phyloP scores from a whole-genome alignment of 2,888 invertebrate species.

The Sinhomidia bicolor region DNA sequence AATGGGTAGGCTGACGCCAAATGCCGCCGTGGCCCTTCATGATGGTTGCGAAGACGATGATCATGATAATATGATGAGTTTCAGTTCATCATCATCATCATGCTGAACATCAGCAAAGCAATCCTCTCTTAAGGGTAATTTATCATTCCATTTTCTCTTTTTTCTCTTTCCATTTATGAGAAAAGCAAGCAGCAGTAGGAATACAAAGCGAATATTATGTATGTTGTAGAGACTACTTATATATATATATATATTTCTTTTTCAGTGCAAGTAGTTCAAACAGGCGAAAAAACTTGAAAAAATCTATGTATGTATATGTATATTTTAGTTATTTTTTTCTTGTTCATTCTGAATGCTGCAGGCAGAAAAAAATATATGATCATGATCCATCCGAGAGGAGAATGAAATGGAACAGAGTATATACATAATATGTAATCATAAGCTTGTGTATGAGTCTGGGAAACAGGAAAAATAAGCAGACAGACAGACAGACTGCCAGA shows the following conservation, averaged over 20 bases:
- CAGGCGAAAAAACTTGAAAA: no score
- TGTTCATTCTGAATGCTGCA: background rate
- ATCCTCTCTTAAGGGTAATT: slow-evolving; percentile 54
- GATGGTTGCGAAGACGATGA: background rate
- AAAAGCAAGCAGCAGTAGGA: background rate
- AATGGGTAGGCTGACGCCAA: slow-evolving; percentile 19
- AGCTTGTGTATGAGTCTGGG: background rate
- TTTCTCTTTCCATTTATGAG: slow-evolving; percentile 25
- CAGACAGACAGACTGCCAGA: background rate
- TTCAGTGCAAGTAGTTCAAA: no score
- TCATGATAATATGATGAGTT: slow-evolving; percentile 40
- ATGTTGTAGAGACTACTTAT: no score
- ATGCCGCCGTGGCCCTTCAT: slow-evolving; percentile 20
- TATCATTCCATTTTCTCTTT: slow-evolving; percentile 55
- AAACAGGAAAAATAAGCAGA: background rate
- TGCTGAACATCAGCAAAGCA: slow-evolving; percentile 21
- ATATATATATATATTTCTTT: background rate
- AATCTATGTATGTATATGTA: no score
- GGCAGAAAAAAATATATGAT: background rate
- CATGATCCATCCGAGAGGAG: background rate
- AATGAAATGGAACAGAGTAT: background rate
- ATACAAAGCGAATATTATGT: no score
- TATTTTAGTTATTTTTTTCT: background rate
- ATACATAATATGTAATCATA: no score
- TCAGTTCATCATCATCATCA: slow-evolving; percentile 34